Evolutionary conservation across 2,113 vertebrate species (phyloP), one percentile per base, ranked within the genome.

Genomic region (Chaenogobius annularis): DNA sequence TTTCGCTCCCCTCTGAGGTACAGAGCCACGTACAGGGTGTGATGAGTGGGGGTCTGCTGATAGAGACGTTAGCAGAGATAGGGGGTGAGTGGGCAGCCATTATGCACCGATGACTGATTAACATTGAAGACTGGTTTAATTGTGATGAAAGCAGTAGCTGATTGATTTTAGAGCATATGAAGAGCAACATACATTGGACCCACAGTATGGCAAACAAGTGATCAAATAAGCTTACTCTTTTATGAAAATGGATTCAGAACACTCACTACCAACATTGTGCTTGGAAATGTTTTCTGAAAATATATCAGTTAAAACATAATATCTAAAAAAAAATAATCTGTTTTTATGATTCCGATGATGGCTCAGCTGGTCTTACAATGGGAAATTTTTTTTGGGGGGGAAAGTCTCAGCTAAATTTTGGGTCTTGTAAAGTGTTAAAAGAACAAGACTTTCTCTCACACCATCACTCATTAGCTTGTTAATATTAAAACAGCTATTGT

Each of bases 1-100:
- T 89, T 90, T 81, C 83, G 83, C 90, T 85, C 84, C 59, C 68
- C 81, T 78, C 17, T 23, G 3, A 78, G 81, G 73, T 48, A 73
- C 52, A 10, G 77, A 83, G 78, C 23, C 15, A 47, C 31, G 72
- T 62, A 56, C 73, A 73, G 8, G n/a, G 70, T 68, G 67, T 54
- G 70, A 83, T 68, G 71, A 84, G 81, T 80, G 70, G 14, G 59
- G 73, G 56, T 62, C 66, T 12, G 9, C 72, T 80, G 83, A 83
- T 79, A 72, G 70, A 80, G 77, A 83, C 80, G 73, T 84, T 23
- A 79, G n/a, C 55, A 31, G 20, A 70, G 62, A 82, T 75, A 69
- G 44, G 67, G 17, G 70, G 35, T 48, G 64, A 80, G 59, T 23
- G 64, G 62, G 48, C 35, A 43, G 37, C 35, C 69, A 43, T 52